phyloP scores from a whole-genome alignment of 2,888 invertebrate species.

The Rhabditoides inermis region DNA sequence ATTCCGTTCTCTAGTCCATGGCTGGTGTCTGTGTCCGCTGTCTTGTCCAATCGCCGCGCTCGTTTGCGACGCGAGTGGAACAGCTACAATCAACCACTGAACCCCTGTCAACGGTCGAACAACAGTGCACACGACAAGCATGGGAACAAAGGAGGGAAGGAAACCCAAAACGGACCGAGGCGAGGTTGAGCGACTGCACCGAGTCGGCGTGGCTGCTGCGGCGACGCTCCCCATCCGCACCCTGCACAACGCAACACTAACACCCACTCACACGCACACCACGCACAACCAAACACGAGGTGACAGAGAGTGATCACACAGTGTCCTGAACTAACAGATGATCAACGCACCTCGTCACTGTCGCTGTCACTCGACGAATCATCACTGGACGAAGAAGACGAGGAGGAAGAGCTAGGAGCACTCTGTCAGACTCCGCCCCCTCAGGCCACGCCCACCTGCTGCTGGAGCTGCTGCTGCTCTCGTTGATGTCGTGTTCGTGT shows the following conservation, averaged over 20 bases:
- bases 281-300: too few relatives aligned
- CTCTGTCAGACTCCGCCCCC: background rate
- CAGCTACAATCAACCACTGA: constrained; percentile 6
- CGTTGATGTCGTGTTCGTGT: too few relatives aligned
- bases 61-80: constrained; percentile 21
- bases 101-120: background rate
- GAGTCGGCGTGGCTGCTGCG: too few relatives aligned
- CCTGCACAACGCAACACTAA: too few relatives aligned
- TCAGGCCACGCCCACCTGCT: too few relatives aligned
- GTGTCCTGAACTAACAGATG: too few relatives aligned
- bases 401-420: constrained; percentile 11
- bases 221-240: too few relatives aligned
- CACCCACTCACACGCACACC: too few relatives aligned
- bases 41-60: constrained; percentile 2
- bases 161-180: constrained; percentile 13
- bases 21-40: background rate
- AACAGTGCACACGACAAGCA: background rate
- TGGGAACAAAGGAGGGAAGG: background rate
- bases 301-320: too few relatives aligned
- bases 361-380: constrained; percentile 13
- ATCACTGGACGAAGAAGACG: constrained; percentile 13
- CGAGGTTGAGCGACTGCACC: constrained; percentile 32
- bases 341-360: too few relatives aligned
- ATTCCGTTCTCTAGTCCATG: too few relatives aligned
- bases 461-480: too few relatives aligned